These are phyloP conservation scores for Dendrophyllia cribrosa DNA, from an alignment of 64 coral and sea anemone genomes.

Conservation along the genomic window DNA sequence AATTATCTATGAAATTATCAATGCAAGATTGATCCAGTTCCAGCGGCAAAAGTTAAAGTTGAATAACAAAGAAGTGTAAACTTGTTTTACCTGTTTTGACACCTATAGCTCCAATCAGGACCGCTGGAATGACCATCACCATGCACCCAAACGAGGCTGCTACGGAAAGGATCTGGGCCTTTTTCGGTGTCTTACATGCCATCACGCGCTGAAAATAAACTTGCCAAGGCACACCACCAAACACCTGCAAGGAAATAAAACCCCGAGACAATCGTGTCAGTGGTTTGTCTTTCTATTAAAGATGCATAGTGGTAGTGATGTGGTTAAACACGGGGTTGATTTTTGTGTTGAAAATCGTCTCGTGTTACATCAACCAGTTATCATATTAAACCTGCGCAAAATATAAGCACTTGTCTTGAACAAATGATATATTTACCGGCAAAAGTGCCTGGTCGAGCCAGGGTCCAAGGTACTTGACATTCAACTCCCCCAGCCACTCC, in stretches of 20 bases:
- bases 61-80: not conserved
- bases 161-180: constrained; percentile 44
- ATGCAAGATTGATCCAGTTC: too few relatives aligned
- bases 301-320: too few relatives aligned
- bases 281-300: too few relatives aligned
- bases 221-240: constrained; percentile 86
- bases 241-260: constrained; percentile 28
- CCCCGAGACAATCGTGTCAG: too few relatives aligned
- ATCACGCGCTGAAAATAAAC: constrained; percentile 78
- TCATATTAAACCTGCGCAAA: too few relatives aligned
- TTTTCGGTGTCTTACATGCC: constrained; percentile 59
- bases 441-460: constrained; percentile 72
- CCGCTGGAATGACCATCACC: constrained; percentile 59
- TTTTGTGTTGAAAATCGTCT: too few relatives aligned
- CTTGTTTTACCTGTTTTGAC: constrained; percentile 55
- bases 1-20: too few relatives aligned
- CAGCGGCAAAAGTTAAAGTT: too few relatives aligned
- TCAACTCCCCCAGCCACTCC: constrained; percentile 52
- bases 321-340: too few relatives aligned
- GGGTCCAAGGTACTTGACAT: constrained; percentile 17
- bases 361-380: too few relatives aligned
- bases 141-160: constrained; percentile 59
- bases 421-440: constrained; percentile 9
- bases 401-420: too few relatives aligned
- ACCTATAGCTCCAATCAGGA: constrained; percentile 73